Conservation (phyloP, 2,113 vertebrate genomes). For the Rhinogobius similis region DNA sequence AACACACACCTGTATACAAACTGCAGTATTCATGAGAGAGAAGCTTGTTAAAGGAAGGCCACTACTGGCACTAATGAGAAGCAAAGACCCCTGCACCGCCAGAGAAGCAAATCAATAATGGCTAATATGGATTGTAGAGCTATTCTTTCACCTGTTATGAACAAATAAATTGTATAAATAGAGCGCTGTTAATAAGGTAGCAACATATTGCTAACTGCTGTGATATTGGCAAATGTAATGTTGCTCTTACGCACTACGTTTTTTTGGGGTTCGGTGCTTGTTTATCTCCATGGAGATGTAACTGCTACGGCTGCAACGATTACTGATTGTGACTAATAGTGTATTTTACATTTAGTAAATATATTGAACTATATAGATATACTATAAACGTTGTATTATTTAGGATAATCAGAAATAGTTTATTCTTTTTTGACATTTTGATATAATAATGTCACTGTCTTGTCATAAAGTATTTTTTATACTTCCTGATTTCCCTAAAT, state of each 20-base stretch:
- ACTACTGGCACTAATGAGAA: conserved; percentile 47
- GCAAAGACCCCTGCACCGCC: conserved; percentile 14
- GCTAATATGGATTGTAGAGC: not conserved
- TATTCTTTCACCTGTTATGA: not conserved
- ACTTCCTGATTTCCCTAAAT: no score
- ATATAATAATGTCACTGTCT: no score
- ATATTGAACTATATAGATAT: no score
- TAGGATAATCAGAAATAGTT: no score
- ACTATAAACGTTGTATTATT: no score
- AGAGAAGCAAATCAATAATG: conserved; percentile 7
- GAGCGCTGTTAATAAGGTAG: not conserved
- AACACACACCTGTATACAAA: not conserved
- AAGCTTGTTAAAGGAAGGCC: conserved; percentile 53
- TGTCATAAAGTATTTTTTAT: no score
- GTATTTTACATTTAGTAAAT: no score
- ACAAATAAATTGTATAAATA: not conserved
- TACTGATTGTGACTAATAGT: no score
- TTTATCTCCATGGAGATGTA: no score
- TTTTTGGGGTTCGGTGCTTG: no score
- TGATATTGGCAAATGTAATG: not conserved
- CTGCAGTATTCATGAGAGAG: conserved; percentile 63
- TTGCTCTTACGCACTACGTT: not conserved
- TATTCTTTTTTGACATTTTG: no score
- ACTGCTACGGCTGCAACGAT: no score
- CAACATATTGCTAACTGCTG: not conserved